These are phyloP conservation scores for Ophonus ardosiacus DNA, from an alignment of 2,888 invertebrate species.

Conservation along the genomic window DNA sequence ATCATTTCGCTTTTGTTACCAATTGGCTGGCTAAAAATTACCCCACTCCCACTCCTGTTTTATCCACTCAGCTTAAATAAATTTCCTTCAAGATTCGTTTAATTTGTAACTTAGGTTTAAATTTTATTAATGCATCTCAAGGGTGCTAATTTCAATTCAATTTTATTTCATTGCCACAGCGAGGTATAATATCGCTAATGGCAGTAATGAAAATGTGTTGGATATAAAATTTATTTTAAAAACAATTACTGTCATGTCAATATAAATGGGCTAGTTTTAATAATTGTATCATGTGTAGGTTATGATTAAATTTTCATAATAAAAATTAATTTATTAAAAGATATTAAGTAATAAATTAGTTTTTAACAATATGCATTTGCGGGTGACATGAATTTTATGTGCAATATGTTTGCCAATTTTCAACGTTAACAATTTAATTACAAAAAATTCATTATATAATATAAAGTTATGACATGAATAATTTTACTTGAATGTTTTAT, in stretches of 20 bases:
- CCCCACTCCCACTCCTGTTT: neutral
- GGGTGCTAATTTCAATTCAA: neutral
- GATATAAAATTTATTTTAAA: no score
- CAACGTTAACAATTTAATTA: neutral
- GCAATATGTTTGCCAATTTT: neutral
- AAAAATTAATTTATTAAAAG: neutral
- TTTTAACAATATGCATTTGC: neutral
- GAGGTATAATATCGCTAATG: no score
- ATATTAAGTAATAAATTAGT: neutral
- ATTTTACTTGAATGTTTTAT: no score
- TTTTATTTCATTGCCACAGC: neutral
- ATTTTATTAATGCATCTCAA: neutral
- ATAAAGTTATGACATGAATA: no score
- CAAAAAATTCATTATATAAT: neutral
- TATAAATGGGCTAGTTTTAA: neutral
- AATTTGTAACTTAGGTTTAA: neutral
- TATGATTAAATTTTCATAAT: neutral
- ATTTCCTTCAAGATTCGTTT: neutral
- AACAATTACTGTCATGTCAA: neutral
- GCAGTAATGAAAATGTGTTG: no score
- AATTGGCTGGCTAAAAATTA: neutral
- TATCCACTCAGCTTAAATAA: neutral
- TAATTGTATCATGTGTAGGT: neutral
- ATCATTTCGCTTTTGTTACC: conserved; percentile 33
- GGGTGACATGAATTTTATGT: neutral